phyloP scores from a whole-genome alignment of 2,888 invertebrate genomes.

The Ormia ochracea region DNA sequence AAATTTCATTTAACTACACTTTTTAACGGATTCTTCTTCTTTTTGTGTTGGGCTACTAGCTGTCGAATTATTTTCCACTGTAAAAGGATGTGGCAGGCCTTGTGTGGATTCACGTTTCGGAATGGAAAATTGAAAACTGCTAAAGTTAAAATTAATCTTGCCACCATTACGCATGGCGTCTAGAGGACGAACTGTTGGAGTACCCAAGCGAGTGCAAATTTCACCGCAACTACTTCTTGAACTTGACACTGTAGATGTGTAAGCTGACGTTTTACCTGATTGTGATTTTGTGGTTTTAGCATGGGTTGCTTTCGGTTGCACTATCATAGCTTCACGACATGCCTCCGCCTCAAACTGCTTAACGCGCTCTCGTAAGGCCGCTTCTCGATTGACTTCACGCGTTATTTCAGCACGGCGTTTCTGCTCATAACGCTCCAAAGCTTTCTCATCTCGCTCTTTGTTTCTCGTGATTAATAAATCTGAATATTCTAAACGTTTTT shows the following conservation, averaged over 20 bases:
- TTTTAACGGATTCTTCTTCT: not conserved
- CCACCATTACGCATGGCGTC: slow-evolving; percentile 69
- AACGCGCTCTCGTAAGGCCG: slow-evolving; percentile 72
- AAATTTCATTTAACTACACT: not conserved
- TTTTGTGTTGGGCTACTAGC: not conserved
- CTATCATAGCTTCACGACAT: slow-evolving; percentile 71
- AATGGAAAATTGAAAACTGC: slow-evolving; percentile 68
- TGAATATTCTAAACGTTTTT: slow-evolving; percentile 73
- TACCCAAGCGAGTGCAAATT: slow-evolving; percentile 63
- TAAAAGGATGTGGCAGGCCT: slow-evolving; percentile 66
- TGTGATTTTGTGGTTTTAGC: slow-evolving; percentile 46
- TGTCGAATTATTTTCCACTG: slow-evolving; percentile 39
- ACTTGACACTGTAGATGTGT: not conserved
- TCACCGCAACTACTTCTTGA: slow-evolving; percentile 26
- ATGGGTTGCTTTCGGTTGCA: slow-evolving; percentile 69
- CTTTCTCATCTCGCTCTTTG: slow-evolving; percentile 73
- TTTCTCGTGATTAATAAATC: slow-evolving; percentile 72
- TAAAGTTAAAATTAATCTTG: slow-evolving; percentile 73
- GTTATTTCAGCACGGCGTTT: slow-evolving; percentile 72
- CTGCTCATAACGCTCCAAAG: slow-evolving; percentile 70
- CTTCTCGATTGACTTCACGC: slow-evolving; percentile 72
- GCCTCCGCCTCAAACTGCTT: slow-evolving; percentile 71
- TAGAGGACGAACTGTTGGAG: slow-evolving; percentile 67
- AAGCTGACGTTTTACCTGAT: not conserved
- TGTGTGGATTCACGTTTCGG: slow-evolving; percentile 75